Evolutionary conservation across 2,113 vertebrate genomes (phyloP).

Genomic region (Guaruba guarouba): DNA sequence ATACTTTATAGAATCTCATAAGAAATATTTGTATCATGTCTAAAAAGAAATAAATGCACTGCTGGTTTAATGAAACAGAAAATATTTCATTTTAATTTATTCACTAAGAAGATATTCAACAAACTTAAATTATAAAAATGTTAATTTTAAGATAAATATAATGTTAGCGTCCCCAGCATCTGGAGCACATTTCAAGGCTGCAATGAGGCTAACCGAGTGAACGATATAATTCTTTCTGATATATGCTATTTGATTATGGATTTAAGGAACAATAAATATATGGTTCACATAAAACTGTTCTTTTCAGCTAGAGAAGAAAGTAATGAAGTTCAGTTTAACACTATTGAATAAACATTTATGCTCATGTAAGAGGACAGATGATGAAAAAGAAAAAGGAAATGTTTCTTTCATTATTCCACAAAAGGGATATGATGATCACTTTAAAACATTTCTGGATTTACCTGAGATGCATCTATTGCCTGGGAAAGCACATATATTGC

Average conservation of each 20-base stretch:
- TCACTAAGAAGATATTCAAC: not conserved
- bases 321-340: not conserved
- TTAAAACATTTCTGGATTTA: not conserved
- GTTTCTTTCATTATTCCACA: not conserved
- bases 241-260: not conserved
- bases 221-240: not conserved
- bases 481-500: not conserved
- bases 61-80: not conserved
- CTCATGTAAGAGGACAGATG: not conserved
- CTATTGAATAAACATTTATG: not conserved
- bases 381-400: not conserved
- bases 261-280: not conserved
- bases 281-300: not conserved
- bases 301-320: not conserved
- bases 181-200: not conserved
- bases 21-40: not conserved
- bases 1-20: not conserved
- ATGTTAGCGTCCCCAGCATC: not conserved
- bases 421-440: not conserved
- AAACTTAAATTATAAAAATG: not conserved
- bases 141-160: constrained; percentile 12
- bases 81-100: not conserved
- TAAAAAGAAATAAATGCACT: not conserved
- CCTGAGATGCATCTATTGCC: not conserved
- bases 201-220: not conserved